A percentile compares a stretch with the other conserved stretches of the same genome.
Evolutionary conservation across 2,113 vertebrate species (phyloP).

Genomic region (Lynx canadensis): DNA sequence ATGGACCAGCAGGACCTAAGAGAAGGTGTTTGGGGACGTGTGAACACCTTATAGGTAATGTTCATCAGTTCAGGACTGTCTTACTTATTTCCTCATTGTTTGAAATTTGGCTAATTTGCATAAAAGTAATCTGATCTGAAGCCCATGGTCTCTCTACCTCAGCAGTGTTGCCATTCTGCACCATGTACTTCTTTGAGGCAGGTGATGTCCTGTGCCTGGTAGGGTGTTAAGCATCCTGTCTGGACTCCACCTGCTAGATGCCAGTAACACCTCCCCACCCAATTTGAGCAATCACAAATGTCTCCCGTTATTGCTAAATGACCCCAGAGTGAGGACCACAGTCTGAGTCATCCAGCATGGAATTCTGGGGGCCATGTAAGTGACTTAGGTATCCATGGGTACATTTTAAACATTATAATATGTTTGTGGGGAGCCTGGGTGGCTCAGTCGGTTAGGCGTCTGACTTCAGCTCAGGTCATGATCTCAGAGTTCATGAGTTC

Average conservation of each 20-base stretch:
- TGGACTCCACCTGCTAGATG: neutral
- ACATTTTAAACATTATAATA: neutral
- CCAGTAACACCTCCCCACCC: fast-evolving
- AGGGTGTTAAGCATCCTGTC: fast-evolving
- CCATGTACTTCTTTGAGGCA: fast-evolving
- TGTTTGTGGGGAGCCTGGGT: too few species aligned
- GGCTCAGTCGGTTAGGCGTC: too few species aligned
- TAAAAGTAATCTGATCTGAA: neutral
- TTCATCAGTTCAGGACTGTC: fast-evolving
- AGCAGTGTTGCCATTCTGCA: fast-evolving
- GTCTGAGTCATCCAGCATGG: neutral
- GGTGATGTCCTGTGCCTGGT: fast-evolving
- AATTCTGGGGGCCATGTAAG: too few species aligned
- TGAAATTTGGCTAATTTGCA: neutral
- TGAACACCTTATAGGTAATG: fast-evolving
- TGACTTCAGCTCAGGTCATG: too few species aligned
- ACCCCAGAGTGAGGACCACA: neutral
- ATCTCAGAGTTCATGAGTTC: too few species aligned
- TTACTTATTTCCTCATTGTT: neutral
- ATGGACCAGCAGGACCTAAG: fast-evolving
- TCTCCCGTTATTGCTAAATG: neutral
- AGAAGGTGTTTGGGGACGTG: fast-evolving
- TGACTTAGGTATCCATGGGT: neutral
- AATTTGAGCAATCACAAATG: neutral
- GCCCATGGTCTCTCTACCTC: fast-evolving